Evolutionary conservation across 2,888 invertebrate genomes (phyloP).

Genomic region (Ypsolopha scabrella): DNA sequence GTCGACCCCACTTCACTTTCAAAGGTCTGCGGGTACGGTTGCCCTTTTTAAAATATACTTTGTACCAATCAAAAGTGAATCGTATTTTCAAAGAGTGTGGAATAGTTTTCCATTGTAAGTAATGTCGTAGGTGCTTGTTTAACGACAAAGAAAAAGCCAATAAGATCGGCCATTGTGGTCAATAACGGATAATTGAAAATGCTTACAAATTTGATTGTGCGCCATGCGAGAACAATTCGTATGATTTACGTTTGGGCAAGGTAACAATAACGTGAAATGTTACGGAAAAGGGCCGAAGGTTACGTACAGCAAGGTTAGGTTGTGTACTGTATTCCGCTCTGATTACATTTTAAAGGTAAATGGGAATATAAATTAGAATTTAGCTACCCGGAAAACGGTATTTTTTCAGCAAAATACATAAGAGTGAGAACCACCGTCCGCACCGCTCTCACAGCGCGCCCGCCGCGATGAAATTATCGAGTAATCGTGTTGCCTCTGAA

Average conservation of each 20-base stretch:
- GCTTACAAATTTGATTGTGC: slow-evolving; percentile 61
- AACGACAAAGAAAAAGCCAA: slow-evolving; percentile 51
- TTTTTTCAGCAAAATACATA: background rate
- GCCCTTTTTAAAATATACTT: slow-evolving; percentile 12
- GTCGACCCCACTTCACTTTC: slow-evolving; percentile 32
- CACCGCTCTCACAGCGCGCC: no score
- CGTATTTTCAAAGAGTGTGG: slow-evolving; percentile 1
- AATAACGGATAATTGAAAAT: slow-evolving; percentile 66
- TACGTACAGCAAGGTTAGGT: background rate
- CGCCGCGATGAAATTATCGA: no score
- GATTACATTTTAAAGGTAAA: background rate
- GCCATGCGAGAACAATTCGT: slow-evolving; percentile 42
- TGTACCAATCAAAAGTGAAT: slow-evolving; percentile 13
- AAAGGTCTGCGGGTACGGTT: slow-evolving; percentile 33
- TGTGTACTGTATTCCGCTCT: background rate
- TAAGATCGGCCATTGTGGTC: slow-evolving; percentile 58
- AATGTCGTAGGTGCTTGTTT: slow-evolving; percentile 32
- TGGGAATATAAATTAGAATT: no score
- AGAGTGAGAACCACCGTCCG: background rate
- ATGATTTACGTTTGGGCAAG: slow-evolving; percentile 51
- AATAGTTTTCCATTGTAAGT: slow-evolving; percentile 18
- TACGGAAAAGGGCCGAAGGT: background rate
- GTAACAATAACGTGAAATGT: slow-evolving; percentile 30
- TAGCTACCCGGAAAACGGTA: no score
- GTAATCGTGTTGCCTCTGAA: no score